A percentile compares a stretch with the other conserved stretches of the same genome.
These are phyloP conservation scores for Macroglossus sobrinus DNA, from an alignment of 2,113 vertebrate species.

Conservation along the genomic window DNA sequence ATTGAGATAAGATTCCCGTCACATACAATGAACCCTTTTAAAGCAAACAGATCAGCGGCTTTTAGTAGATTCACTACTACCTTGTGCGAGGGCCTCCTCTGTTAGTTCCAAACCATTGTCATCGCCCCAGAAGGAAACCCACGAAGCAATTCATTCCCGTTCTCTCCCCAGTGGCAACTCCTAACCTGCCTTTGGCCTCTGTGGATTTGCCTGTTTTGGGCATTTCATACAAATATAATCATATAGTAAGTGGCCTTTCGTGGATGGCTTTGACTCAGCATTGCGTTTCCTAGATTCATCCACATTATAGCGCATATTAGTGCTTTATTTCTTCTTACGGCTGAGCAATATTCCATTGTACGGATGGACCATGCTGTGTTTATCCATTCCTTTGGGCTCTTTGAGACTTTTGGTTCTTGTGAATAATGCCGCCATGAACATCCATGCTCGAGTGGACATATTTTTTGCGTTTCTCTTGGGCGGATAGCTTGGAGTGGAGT, in stretches of 20 bases:
- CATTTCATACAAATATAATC: not conserved
- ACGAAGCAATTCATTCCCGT: not conserved
- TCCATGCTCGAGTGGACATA: accelerated
- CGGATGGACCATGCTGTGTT: not conserved
- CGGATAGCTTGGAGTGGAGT: not conserved
- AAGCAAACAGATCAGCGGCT: not conserved
- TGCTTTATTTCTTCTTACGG: not conserved
- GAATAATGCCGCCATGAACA: not conserved
- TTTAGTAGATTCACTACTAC: accelerated
- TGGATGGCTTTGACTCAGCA: not conserved
- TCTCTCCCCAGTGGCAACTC: not conserved
- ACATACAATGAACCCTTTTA: not conserved
- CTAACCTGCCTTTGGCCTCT: not conserved
- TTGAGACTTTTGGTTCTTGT: too few relatives aligned
- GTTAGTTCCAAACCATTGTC: not conserved
- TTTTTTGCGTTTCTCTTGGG: not conserved
- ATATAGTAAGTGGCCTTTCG: not conserved
- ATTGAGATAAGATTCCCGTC: not conserved
- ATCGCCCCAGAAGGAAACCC: not conserved
- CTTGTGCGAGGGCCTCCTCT: not conserved
- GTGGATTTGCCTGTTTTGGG: not conserved
- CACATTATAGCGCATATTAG: accelerated
- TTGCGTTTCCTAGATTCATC: not conserved
- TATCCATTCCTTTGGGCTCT: not conserved
- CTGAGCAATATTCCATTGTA: too few relatives aligned